These are phyloP conservation scores for Spea multiplicata DNA, from an alignment of 2,113 vertebrate genomes.

Conservation along the genomic window DNA sequence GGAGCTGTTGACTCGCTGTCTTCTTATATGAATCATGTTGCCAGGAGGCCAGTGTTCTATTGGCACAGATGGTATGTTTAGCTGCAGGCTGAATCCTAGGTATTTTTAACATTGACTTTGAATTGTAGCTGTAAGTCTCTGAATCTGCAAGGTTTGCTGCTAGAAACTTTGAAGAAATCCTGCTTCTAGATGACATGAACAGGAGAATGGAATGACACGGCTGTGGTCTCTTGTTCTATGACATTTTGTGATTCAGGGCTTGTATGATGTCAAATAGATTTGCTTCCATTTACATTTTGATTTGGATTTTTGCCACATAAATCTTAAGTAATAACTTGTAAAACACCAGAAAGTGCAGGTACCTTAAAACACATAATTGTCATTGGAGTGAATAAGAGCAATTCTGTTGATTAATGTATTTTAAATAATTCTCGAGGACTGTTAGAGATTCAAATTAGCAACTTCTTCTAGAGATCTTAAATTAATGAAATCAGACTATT, in stretches of 20 bases:
- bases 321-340: neutral
- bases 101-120: conserved; percentile 48
- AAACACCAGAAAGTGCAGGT: neutral
- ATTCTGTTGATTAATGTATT: conserved; percentile 4
- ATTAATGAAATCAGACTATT: neutral
- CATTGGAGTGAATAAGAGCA: neutral
- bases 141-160: conserved; percentile 30
- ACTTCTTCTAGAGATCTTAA: neutral
- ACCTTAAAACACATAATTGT: neutral
- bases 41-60: conserved; percentile 46
- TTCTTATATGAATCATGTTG: conserved; percentile 43
- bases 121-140: conserved; percentile 35
- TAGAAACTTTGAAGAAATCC: conserved; percentile 33
- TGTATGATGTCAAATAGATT: neutral
- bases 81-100: conserved; percentile 41
- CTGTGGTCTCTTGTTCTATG: neutral
- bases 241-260: conserved; percentile 1
- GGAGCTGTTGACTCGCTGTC: conserved; percentile 36
- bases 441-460: neutral
- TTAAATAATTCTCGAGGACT: neutral
- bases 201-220: conserved; percentile 29
- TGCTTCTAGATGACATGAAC: conserved; percentile 31
- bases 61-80: conserved; percentile 48
- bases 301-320: neutral
- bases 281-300: conserved; percentile 7